Percentiles rank a stretch among this genome's conserved stretches.
Conservation (phyloP, 2,797 vertebrate species). For the Eulemur rubriventer region DNA sequence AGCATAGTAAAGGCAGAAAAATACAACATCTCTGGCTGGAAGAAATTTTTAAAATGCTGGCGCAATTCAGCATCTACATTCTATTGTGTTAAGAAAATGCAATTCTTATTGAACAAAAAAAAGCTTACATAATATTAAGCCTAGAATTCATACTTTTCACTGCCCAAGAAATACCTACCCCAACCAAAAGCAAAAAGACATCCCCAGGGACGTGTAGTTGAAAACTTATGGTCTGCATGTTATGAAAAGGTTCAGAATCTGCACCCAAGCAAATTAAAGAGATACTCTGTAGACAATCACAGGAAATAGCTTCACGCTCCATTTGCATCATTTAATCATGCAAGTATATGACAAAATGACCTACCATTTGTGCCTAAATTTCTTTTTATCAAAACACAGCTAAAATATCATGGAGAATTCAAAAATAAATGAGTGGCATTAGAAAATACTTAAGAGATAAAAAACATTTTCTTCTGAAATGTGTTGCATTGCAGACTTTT, state of each 20-base stretch:
- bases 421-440: background rate
- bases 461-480: background rate
- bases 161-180: background rate
- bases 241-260: background rate
- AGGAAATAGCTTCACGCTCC: background rate
- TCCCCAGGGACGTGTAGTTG: background rate
- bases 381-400: background rate
- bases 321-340: background rate
- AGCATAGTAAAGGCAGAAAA: background rate
- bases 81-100: background rate
- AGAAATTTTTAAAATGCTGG: background rate
- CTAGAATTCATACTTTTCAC: accelerated
- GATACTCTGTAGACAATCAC: background rate
- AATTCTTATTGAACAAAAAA: constrained; percentile 31
- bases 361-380: background rate
- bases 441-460: background rate
- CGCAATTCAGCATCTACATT: background rate
- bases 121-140: background rate
- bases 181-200: constrained; percentile 17
- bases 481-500: background rate
- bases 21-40: background rate
- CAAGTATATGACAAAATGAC: background rate
- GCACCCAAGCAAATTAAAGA: background rate
- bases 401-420: background rate
- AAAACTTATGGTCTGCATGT: background rate